These are phyloP conservation scores for Patiria miniata DNA, from an alignment of 35 echinoderm and acorn worm species.

Conservation along the genomic window DNA sequence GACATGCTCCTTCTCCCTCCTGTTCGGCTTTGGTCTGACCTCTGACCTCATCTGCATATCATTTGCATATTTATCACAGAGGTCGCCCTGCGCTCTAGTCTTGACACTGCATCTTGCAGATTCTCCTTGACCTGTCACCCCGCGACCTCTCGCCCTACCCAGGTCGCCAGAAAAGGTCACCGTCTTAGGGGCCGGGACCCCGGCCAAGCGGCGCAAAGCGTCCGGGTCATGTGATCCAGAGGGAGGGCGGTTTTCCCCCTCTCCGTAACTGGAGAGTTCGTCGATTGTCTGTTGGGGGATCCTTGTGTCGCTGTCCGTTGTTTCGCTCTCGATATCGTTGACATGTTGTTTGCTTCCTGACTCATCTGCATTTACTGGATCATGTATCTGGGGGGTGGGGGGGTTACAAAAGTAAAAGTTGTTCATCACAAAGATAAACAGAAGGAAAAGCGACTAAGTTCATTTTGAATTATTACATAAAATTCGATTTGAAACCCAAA, in stretches of 20 bases:
- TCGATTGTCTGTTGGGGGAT: conserved; percentile 62
- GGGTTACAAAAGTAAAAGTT: no score
- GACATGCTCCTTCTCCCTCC: background rate
- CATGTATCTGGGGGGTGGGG: background rate
- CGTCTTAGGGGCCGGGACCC: conserved; percentile 32
- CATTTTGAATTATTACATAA: no score
- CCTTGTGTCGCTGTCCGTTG: conserved; percentile 8
- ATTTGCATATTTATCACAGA: background rate
- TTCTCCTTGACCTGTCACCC: background rate
- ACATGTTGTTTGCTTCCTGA: background rate
- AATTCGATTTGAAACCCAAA: no score
- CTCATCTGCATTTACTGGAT: background rate
- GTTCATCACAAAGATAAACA: no score
- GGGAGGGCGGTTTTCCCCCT: background rate
- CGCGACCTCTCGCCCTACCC: background rate
- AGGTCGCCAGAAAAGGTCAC: conserved; percentile 44
- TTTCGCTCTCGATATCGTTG: background rate
- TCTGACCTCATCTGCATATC: background rate
- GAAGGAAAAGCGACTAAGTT: no score
- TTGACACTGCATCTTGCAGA: no score
- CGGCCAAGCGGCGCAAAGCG: conserved; percentile 8
- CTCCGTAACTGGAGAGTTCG: conserved; percentile 44
- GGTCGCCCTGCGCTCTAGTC: background rate
- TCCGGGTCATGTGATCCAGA: conserved; percentile 13
- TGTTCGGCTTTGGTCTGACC: background rate